A percentile compares a stretch with the other conserved stretches of the same genome.
phyloP scores from a whole-genome alignment of 2,797 vertebrate species.

The Gephyroberyx darwinii region DNA sequence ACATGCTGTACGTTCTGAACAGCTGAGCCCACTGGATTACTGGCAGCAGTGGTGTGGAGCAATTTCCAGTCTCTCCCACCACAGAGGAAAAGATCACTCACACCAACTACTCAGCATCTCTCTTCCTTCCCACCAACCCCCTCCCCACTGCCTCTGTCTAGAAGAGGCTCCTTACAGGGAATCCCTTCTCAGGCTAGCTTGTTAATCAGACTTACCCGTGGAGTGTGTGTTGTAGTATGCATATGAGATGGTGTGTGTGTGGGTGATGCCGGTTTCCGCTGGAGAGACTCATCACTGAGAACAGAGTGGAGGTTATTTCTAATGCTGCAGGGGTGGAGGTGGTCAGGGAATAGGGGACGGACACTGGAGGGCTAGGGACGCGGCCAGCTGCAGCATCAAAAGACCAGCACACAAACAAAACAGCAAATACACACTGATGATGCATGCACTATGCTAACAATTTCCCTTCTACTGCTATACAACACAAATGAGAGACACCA shows the following conservation, averaged over 20 bases:
- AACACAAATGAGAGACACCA: too few relatives aligned
- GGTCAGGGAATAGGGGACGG: constrained; percentile 62
- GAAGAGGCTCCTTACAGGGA: constrained; percentile 35
- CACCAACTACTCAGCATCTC: constrained; percentile 46
- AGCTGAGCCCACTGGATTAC: constrained; percentile 65
- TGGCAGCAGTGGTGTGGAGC: constrained; percentile 52
- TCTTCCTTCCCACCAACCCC: constrained; percentile 29
- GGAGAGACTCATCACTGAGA: constrained; percentile 57
- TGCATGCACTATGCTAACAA: background rate
- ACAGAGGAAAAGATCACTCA: constrained; percentile 71
- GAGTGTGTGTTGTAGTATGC: constrained; percentile 19
- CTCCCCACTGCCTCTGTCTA: constrained; percentile 13
- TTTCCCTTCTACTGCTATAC: too few relatives aligned
- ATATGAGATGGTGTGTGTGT: constrained; percentile 43
- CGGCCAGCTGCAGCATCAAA: constrained; percentile 68
- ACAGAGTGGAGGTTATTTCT: constrained; percentile 62
- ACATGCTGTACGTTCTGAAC: constrained; percentile 48
- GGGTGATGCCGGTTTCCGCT: constrained; percentile 66
- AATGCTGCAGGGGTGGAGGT: constrained; percentile 64
- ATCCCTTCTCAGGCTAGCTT: constrained; percentile 44
- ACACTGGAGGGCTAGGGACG: constrained; percentile 45
- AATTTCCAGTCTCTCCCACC: constrained; percentile 64
- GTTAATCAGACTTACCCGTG: constrained; percentile 29
- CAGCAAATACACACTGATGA: constrained; percentile 6
- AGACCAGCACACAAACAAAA: constrained; percentile 33